A percentile compares a stretch with the other conserved stretches of the same genome.
These are phyloP conservation scores for Eulithis testata DNA, from an alignment of 2,888 invertebrate genomes.

Conservation along the genomic window DNA sequence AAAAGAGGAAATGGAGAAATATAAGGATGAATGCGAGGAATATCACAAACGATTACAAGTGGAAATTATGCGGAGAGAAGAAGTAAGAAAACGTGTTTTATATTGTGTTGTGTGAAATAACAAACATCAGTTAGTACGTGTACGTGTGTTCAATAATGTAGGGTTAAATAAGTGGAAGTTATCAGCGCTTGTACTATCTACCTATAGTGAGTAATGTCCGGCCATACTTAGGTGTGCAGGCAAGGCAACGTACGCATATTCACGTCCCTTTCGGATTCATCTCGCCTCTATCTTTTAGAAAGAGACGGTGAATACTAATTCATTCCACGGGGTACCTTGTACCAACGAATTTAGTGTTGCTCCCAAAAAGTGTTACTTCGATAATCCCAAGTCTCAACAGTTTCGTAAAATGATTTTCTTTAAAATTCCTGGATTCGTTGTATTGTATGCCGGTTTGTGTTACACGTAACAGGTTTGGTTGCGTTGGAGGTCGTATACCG, in stretches of 20 bases:
- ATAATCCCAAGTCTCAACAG: constrained; percentile 45
- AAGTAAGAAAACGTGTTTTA: constrained; percentile 91
- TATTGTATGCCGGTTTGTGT: constrained; percentile 62
- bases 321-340: constrained; percentile 63
- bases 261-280: constrained; percentile 76
- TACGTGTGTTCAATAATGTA: constrained; percentile 57
- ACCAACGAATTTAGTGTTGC: constrained; percentile 59
- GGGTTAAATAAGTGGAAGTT: constrained; percentile 63
- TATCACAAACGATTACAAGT: constrained; percentile 97
- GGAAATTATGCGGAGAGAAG: constrained; percentile 98
- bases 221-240: constrained; percentile 83
- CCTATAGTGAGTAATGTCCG: constrained; percentile 85
- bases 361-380: constrained; percentile 57
- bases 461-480: constrained; percentile 82
- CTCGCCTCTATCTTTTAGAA: constrained; percentile 60
- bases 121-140: constrained; percentile 56
- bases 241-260: constrained; percentile 83
- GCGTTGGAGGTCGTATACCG: constrained; percentile 80
- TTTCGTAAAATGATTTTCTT: constrained; percentile 51
- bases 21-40: constrained; percentile 98
- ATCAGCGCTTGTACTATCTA: constrained; percentile 78
- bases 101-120: constrained; percentile 70
- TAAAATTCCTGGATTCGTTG: constrained; percentile 56
- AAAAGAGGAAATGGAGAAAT: constrained; percentile 99
- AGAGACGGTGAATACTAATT: constrained; percentile 70